A percentile compares a stretch with the other conserved stretches of the same genome.
Conservation (phyloP, 2,888 invertebrate species). For the Parelbella ahira region DNA sequence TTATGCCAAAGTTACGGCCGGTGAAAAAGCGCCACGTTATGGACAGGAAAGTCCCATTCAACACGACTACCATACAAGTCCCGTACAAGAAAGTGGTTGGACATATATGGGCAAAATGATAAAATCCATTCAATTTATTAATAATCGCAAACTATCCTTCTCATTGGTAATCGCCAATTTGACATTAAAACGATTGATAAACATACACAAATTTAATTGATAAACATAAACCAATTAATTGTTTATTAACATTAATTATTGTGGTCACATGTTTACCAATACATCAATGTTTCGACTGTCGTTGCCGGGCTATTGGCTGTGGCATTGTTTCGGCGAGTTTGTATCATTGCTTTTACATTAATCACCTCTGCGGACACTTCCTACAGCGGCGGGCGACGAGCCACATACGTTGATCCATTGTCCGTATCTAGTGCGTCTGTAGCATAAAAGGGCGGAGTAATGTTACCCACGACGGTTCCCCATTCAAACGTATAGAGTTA, state of each 20-base stretch:
- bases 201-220: too few relatives aligned
- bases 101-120: too few relatives aligned
- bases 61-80: too few relatives aligned
- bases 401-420: constrained; percentile 25
- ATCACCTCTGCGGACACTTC: constrained; percentile 20
- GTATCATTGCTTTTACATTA: constrained; percentile 2
- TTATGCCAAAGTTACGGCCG: too few relatives aligned
- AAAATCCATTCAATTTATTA: too few relatives aligned
- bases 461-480: constrained; percentile 33
- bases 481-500: constrained; percentile 44
- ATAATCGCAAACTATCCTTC: too few relatives aligned
- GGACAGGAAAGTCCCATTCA: too few relatives aligned
- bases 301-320: background rate
- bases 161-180: too few relatives aligned
- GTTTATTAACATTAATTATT: background rate
- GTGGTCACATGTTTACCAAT: background rate
- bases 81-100: too few relatives aligned
- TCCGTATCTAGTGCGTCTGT: constrained; percentile 32
- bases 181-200: too few relatives aligned
- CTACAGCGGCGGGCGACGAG: constrained; percentile 23
- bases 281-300: constrained; percentile 19
- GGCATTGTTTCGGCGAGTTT: constrained; percentile 2
- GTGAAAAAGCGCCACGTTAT: too few relatives aligned
- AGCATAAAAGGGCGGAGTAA: constrained; percentile 40
- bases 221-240: too few relatives aligned